Percentiles rank a stretch among this genome's conserved stretches.
Conservation (phyloP, 2,113 vertebrate genomes). For the Ceuthmochares aereus region DNA sequence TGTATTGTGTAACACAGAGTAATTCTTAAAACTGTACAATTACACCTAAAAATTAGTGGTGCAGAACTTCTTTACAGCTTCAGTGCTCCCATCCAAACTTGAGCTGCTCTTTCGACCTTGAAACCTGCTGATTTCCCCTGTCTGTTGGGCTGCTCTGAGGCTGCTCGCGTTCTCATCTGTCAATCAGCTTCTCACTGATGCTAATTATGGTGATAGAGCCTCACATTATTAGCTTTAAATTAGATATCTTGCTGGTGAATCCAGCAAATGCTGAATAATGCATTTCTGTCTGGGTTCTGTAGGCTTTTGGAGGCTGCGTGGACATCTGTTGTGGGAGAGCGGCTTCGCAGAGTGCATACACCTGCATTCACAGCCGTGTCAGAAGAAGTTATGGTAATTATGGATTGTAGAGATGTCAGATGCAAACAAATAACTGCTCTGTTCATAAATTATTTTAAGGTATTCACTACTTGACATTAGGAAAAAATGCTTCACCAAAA, state of each 20-base stretch:
- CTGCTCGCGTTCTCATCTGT: not conserved
- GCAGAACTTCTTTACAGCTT: not conserved
- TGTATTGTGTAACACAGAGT: not conserved
- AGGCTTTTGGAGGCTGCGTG: not conserved
- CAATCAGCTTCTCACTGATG: not conserved
- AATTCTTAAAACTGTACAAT: not conserved
- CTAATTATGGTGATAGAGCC: not conserved
- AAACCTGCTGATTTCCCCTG: fast-evolving
- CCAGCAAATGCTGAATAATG: not conserved
- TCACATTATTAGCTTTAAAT: not conserved
- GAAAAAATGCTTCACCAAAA: no score
- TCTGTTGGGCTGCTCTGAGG: fast-evolving
- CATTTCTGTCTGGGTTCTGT: not conserved
- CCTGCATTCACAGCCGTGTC: not conserved
- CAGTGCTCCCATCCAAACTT: not conserved
- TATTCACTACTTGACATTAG: no score
- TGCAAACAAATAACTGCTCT: not conserved
- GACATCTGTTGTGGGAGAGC: not conserved
- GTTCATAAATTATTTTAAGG: not conserved
- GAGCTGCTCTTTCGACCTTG: not conserved
- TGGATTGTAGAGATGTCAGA: not conserved
- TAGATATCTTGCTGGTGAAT: not conserved
- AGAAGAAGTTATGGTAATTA: not conserved
- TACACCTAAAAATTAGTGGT: not conserved
- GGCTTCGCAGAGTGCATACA: not conserved